Evolutionary conservation across 2,797 vertebrate species (phyloP).

Genomic region (Hippoglossus hippoglossus): DNA sequence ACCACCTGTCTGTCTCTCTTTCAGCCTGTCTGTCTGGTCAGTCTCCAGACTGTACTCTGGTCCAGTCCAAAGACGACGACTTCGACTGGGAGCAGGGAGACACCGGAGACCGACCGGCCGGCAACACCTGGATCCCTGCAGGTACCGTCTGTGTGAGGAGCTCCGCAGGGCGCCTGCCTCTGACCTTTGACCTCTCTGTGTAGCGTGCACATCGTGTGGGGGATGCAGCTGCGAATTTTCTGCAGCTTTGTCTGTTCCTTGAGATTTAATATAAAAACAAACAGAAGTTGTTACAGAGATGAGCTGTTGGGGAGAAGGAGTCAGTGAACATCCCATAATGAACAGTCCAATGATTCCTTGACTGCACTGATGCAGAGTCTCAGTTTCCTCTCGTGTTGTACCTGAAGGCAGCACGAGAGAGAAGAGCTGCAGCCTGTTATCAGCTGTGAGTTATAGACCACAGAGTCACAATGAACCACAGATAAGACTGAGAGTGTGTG

Average conservation of each 20-base stretch:
- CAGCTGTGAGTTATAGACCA: conserved; percentile 69
- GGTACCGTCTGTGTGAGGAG: conserved; percentile 76
- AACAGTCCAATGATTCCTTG: conserved; percentile 8
- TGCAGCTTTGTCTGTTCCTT: no score
- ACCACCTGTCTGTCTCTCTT: conserved; percentile 25
- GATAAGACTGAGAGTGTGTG: conserved; percentile 30
- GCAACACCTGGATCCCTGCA: conserved; percentile 88
- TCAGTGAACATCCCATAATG: conserved; percentile 18
- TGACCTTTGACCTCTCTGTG: no score
- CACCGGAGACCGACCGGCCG: conserved; percentile 75
- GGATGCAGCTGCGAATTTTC: no score
- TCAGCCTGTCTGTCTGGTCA: conserved; percentile 70
- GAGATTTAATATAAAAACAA: no score
- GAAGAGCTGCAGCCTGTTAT: conserved; percentile 56
- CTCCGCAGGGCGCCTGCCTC: conserved; percentile 20
- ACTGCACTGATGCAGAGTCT: conserved; percentile 16
- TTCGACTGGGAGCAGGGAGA: conserved; percentile 95
- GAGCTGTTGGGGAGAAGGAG: not conserved
- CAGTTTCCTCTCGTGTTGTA: conserved; percentile 6
- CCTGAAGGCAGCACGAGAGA: conserved; percentile 42
- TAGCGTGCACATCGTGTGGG: no score
- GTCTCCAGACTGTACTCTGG: conserved; percentile 87
- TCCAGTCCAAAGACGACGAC: conserved; percentile 92
- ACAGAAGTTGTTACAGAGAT: not conserved
- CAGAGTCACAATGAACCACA: conserved; percentile 36